Base-by-base conservation (phyloP, 2,113 vertebrate genomes). In the Lampris megalopsis region DNA sequence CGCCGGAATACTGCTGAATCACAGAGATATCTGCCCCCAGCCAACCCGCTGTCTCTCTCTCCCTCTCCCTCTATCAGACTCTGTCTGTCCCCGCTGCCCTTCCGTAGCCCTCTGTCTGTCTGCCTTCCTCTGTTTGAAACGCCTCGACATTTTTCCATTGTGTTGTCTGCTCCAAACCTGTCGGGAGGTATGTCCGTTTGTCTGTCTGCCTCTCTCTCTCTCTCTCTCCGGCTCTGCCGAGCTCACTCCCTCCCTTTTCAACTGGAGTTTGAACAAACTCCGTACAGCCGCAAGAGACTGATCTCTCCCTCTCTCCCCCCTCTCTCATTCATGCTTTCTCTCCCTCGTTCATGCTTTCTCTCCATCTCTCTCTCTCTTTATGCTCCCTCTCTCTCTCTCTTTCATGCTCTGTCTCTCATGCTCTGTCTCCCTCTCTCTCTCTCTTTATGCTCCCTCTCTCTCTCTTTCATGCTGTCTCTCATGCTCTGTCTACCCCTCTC, bases 1-100 rank as follows among this genome's bases (percentile, higher is more conserved):
- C 68, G 76, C 73, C 83, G 80, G 79, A 86, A 86, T 87, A 62
- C 66, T 85, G 86, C 91, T 92, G 91, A 90, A 77, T 91, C 91
- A 92, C 73, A 80, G 69, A 82, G 75, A 76, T 71, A 63, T 86
- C 74, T 52, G 38, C 60, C n/a, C 79, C 6, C 40, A 2, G 8
- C 11, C 9, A 8, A 36, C 59, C 73, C n/a, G 5, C 71, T 24
- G 45, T 45, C 84, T 82, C 82, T 74, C 73, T 76, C 83, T 86
- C 83, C 80, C 81, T 86, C 62, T 71, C 70, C 79, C 88, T 73
- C 82, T 77, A 64, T 79, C 73, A 88, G 83, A 85, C 88, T 79
- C 73, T 89, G 83, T 86, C 88, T 84, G 70, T 81, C 82, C 24
- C 24, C 80, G 67, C 64, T 70, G 71, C 13, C 11, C 4, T 74